These are phyloP conservation scores for Darevskia mixta DNA, from an alignment of 2,797 vertebrate genomes.

Conservation along the genomic window DNA sequence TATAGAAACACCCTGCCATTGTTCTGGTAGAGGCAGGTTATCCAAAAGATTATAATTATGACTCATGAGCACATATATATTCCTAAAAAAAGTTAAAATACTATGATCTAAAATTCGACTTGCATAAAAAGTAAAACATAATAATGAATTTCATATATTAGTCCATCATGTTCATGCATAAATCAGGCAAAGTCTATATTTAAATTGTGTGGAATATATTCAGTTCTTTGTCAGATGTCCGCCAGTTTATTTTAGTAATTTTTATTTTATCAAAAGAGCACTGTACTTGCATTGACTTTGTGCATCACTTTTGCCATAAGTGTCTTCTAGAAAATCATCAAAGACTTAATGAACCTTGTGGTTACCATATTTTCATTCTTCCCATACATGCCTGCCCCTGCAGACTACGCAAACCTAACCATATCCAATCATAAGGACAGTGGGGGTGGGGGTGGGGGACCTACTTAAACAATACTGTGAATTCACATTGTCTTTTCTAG, in stretches of 20 bases:
- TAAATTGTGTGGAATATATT: conserved; percentile 47
- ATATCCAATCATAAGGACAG: conserved; percentile 39
- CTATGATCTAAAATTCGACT: not conserved
- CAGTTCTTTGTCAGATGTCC: conserved; percentile 69
- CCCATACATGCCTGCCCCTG: conserved; percentile 62
- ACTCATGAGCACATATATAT: conserved; percentile 16
- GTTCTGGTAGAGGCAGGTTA: not conserved
- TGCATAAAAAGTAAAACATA: not conserved
- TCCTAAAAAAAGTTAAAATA: not conserved
- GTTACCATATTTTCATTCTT: conserved; percentile 70
- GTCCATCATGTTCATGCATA: conserved; percentile 31
- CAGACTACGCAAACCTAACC: conserved; percentile 68
- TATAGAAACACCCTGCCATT: not conserved
- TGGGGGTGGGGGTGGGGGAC: not conserved
- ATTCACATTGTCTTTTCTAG: conserved; percentile 4
- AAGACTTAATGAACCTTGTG: conserved; percentile 75
- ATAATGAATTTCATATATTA: not conserved
- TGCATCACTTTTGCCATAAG: conserved; percentile 58
- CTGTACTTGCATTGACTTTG: conserved; percentile 60
- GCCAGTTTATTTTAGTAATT: conserved; percentile 72
- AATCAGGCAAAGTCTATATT: conserved; percentile 57
- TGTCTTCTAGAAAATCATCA: conserved; percentile 71
- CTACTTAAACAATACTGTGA: conserved; percentile 44
- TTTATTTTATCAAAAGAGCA: conserved; percentile 72
- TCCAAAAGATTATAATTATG: conserved; percentile 32